Evolutionary conservation across 1,140 invertebrate species (phyloP), one percentile per base, ranked within the genome.

Genomic region (Philotrypesis tridentata): DNA sequence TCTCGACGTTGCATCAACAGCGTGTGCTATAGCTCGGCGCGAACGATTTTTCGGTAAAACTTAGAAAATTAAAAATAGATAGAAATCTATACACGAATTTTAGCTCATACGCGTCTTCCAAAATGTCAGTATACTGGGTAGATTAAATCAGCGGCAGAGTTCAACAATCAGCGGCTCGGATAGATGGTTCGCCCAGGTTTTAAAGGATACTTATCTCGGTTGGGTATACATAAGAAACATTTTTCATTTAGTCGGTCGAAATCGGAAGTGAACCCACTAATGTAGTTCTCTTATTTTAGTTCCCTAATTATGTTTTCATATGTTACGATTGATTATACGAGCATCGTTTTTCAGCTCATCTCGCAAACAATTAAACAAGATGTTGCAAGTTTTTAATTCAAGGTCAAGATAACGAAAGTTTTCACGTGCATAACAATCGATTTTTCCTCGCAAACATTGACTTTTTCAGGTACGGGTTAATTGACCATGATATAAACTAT

Each of bases 401-500:
- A 73, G 79, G 70, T 27, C 27, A 80, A 80, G 68, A 29, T n/a
- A 79, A 61, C 23, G 14, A 70, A 21, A 25, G 21, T 79, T 21
- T 25, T 71, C 33, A 65, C 43, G 25, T 55, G 37, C 55, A 31
- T 31, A n/a, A 70, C 27, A 71, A 80, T 40, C 79, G 71, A 80
- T 74, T 37, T 74, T 23, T 23, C 40, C n/a, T 74, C 9, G 29
- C 33, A 43, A 80, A 74, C 71, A 67, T 80, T 80, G 70, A 67
- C 70, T 73, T 74, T 74, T 17, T n/a, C 48, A n/a, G 40, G 48
- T 72, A 29, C 9, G 48, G 37, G 29, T 43, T 71, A 72, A 79
- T 79, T 79, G 71, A 71, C 67, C 23, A 70, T 72, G 68, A 72
- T 55, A 72, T 55, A 33, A 79, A 79, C 48, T 37, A 37, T 48